phyloP scores from a whole-genome alignment of 2,797 vertebrate genomes.

The Gastrophryne carolinensis region DNA sequence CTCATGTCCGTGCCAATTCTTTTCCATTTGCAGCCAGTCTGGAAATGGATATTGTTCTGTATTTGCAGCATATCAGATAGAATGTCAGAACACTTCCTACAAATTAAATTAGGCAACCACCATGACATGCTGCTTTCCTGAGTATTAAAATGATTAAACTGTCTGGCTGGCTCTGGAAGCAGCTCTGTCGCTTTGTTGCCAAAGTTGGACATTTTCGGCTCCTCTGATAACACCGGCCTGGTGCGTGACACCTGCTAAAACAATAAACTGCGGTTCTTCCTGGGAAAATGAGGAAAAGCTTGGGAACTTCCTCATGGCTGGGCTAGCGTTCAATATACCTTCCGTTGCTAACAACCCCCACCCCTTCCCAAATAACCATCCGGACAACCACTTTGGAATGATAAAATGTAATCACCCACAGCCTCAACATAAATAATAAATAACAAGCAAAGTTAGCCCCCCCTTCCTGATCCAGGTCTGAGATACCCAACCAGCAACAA shows the following conservation, averaged over 20 bases:
- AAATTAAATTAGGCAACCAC: constrained; percentile 36
- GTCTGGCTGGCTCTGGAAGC: background rate
- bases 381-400: no score
- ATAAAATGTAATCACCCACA: no score
- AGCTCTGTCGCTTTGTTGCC: constrained; percentile 10
- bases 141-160: constrained; percentile 37
- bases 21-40: constrained; percentile 18
- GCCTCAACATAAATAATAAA: no score
- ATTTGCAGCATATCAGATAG: constrained; percentile 38
- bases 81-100: constrained; percentile 44
- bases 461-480: no score
- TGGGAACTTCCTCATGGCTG: no score
- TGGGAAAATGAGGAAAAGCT: background rate
- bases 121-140: constrained; percentile 34
- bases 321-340: no score
- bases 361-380: no score
- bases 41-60: constrained; percentile 41
- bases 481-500: no score
- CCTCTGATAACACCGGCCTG: background rate
- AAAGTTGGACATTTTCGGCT: background rate
- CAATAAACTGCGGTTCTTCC: background rate
- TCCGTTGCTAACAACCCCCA: no score
- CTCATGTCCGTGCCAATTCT: constrained; percentile 23
- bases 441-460: no score
- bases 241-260: background rate